Base-by-base conservation (phyloP, 2,113 vertebrate species). In the Thunnus thynnus region DNA sequence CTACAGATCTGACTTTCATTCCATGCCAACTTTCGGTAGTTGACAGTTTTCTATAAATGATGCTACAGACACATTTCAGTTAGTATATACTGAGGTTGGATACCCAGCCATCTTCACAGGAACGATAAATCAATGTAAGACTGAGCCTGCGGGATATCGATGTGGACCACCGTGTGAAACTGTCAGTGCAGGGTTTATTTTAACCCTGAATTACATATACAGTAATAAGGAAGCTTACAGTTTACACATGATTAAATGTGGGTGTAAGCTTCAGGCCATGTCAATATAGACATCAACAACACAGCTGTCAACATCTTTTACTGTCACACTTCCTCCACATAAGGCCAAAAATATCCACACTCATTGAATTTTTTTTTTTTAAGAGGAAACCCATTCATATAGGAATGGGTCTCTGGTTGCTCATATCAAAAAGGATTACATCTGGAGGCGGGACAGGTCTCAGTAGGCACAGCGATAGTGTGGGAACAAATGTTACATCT, bases 351-450 rank as follows among this genome's bases (percentile, higher is more conserved):
- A 83, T 84, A 86, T 72, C 68, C 57, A 47, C 46, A 25, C 41
- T 85, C 52, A 18, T 61, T 71, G 61, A 61, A 9, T 41, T 41
- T 41, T 7, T 36, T 36, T 36, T 36, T 36, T 36, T 41, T 41
- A 41, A 41, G 36, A 82, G 71, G 79, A 79, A 83, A 80, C 48
- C 54, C 60, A 62, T 73, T 77, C 82, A 60, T 66, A 52, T 25
- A 22, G 62, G 44, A 71, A 8, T 69, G 65, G 32, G 46, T 25
- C 14, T 25, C 62, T 82, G 54, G 27, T 78, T 75, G 27, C 20
- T 81, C 22, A 16, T 25, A 68, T 88, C 58, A 84, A 83, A 86
- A 57, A 86, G 78, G 86, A 87, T 90, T 86, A 80, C 52, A 77
- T 75, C n/a, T 78, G 67, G 20, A 58, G 71, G 56, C 0, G 16